phyloP scores from a whole-genome alignment of 2,888 invertebrate species.

The Odontocerum albicorne region DNA sequence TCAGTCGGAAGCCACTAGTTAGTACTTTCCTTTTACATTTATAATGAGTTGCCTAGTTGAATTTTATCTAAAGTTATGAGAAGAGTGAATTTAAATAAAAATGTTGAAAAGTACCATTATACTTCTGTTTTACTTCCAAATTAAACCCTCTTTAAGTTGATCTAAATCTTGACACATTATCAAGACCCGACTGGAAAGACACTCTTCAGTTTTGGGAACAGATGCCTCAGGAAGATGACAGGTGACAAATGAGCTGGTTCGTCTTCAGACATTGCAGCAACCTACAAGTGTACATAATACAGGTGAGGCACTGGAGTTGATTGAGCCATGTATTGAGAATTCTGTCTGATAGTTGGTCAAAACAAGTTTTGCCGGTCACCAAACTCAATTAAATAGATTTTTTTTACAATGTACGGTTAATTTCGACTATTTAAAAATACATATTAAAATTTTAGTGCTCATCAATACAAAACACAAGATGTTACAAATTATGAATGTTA shows the following conservation, averaged over 20 bases:
- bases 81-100: slow-evolving; percentile 27
- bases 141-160: background rate
- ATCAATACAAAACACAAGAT: too few species aligned
- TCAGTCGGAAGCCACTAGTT: slow-evolving; percentile 12
- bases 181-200: background rate
- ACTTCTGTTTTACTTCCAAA: slow-evolving; percentile 7
- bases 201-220: too few species aligned
- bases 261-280: too few species aligned
- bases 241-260: too few species aligned
- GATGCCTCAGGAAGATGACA: too few species aligned
- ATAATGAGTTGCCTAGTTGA: slow-evolving; percentile 31
- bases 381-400: too few species aligned
- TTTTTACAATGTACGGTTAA: too few species aligned
- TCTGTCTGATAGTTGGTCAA: background rate
- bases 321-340: background rate
- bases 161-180: background rate
- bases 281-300: background rate
- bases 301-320: background rate
- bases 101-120: slow-evolving; percentile 19
- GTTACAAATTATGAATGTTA: too few species aligned
- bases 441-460: too few species aligned
- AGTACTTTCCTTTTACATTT: slow-evolving; percentile 19
- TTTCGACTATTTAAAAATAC: too few species aligned
- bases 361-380: too few species aligned
- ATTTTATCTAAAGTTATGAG: slow-evolving; percentile 34